Base-by-base conservation (phyloP, 2,888 invertebrate species). In the Byasa hedistus region DNA sequence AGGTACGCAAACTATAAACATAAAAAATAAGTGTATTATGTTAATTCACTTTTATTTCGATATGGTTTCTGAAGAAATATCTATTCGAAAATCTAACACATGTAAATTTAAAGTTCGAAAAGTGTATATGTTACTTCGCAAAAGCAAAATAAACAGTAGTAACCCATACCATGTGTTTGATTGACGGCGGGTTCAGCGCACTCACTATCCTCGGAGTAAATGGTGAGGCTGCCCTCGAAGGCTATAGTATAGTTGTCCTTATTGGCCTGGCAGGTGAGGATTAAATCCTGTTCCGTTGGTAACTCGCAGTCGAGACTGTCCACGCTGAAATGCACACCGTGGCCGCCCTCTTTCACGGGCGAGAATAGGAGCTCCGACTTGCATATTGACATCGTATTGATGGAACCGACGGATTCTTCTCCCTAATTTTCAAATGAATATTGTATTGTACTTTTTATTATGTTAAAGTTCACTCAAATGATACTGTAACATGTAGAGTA, bases 241-340 rank as follows among this genome's bases (percentile, higher is more conserved):
- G 98, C 98, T 79, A 98, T 97, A 71, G 98, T 98, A 84, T 98
- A 98, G 91, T 98, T 98, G 87, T 97, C 96, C 92, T 98, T 97
- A 86, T 97, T 97, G 70, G 97, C 96, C 88, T 96, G 96, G 86
- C 98, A 98, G 70, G 97, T 98, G 73, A 97, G 93, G 85, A 98
- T 95, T 81, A 97, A 96, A 79, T 97, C 97, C 79, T 96, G 95
- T 82, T 96, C 95, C 70, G 95, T 94, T 72, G 95, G 94, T 75
- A 95, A 93, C 83, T 97, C 97, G 88, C 97, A 96, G 86, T 98
- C 98, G 76, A 98, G 92, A 72, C 97, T 98, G 84, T 98, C 98
- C 70, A 97, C 97, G 77, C 97, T 97, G 88, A 96, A 96, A 84
- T 96, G 96, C 66, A 95, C 94, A 60, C 96, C 95, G 74, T 94